Evolutionary conservation across 2,113 vertebrate genomes (phyloP).

Genomic region (Rhizomys pruinosus): DNA sequence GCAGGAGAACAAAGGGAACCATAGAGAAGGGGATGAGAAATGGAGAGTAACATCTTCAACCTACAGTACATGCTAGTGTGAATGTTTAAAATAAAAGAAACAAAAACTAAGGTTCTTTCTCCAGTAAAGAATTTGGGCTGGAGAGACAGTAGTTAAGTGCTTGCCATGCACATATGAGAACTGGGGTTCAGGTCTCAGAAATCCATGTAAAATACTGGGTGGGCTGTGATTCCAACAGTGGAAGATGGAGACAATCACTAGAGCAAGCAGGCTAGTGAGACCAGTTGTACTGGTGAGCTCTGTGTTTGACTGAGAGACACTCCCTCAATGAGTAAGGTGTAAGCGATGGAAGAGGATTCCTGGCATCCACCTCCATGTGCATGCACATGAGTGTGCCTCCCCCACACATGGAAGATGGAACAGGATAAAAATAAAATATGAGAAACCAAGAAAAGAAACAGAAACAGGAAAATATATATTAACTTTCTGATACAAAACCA

Average conservation of each 20-base stretch:
- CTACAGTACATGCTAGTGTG: not conserved
- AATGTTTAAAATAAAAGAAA: not conserved
- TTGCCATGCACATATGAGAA: not conserved
- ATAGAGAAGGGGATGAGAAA: not conserved
- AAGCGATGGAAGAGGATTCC: no score
- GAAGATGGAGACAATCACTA: no score
- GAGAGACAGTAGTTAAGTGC: not conserved
- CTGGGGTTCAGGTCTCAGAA: not conserved
- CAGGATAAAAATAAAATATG: no score
- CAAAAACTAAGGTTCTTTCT: not conserved
- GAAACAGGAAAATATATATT: no score
- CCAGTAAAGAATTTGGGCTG: not conserved
- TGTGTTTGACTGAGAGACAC: not conserved
- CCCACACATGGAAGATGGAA: not conserved
- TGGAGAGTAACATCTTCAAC: not conserved
- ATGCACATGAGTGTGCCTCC: not conserved
- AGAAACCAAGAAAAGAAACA: no score
- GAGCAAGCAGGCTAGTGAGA: not conserved
- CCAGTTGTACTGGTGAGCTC: no score
- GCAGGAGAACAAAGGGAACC: not conserved
- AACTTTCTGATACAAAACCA: no score
- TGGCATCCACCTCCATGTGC: not conserved
- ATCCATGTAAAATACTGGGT: not conserved
- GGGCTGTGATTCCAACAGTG: not conserved
- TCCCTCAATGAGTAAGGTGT: not conserved